Conservation (phyloP, 1,140 invertebrate genomes). For the Parasteatoda tepidariorum region DNA sequence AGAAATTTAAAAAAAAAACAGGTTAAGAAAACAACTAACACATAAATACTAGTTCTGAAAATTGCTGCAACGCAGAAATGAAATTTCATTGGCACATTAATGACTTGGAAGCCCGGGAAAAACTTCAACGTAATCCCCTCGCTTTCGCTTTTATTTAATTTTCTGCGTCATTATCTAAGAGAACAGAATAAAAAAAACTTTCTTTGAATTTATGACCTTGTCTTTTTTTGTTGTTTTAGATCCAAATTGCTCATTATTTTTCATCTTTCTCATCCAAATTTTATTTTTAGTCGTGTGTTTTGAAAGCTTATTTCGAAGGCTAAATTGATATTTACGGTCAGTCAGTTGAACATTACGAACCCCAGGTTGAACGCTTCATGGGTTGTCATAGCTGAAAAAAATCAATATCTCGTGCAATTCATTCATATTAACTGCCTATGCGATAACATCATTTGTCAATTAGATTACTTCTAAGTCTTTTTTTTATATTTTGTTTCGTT, state of each 20-base stretch:
- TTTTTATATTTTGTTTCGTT: too few species aligned
- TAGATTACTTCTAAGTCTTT: too few species aligned
- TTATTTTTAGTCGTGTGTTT: background rate
- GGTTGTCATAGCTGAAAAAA: too few species aligned
- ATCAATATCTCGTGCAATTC: too few species aligned
- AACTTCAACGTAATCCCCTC: background rate
- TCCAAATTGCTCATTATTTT: background rate
- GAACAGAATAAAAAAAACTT: background rate
- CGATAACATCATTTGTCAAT: too few species aligned
- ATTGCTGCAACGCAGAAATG: too few species aligned
- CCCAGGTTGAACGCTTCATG: background rate
- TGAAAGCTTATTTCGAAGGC: background rate
- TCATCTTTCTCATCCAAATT: background rate
- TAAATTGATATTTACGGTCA: background rate
- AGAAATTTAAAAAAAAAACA: too few species aligned
- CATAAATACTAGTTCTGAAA: too few species aligned
- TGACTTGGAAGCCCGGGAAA: background rate
- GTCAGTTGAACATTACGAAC: background rate
- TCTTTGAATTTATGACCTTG: background rate
- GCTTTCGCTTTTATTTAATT: background rate
- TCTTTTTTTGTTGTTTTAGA: too few species aligned
- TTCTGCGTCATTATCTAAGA: background rate
- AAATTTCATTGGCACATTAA: too few species aligned
- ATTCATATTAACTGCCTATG: too few species aligned
- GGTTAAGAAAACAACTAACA: too few species aligned